Evolutionary conservation across 2,888 invertebrate genomes (phyloP), one percentile per base, ranked within the genome.

Genomic region (Lepetodrilus schrolli): DNA sequence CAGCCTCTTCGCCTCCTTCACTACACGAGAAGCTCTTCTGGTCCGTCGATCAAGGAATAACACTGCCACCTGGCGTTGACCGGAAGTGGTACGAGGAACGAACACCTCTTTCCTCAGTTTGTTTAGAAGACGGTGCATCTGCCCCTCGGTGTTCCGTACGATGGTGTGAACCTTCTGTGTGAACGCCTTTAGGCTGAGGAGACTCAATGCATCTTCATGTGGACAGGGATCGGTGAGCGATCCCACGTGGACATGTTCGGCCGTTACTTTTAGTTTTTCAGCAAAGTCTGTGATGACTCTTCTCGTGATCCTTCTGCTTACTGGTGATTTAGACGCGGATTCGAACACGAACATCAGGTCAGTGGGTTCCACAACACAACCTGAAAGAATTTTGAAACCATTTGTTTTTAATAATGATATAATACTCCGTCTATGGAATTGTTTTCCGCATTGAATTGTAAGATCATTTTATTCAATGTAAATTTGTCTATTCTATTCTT

Each of bases 291-390:
- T 43, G 47, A 68, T 68, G 10, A 38, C 43, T 8, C 21, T 10
- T 17, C 26, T 38, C 7, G 47, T 43, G 47, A 47, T 47, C 4
- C 26, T 38, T 10, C 68, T 17, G 26, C 43, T 26, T 4, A 47
- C 17, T 3, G 17, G 43, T n/a, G 21, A 17, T 30, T 47, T 47
- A 1, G 68, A 68, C 1, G 68, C 68, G 13, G 68, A 68, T 17
- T 68, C 68, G 68, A 68, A 68, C n/a, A 68, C 30, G 47, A 68
- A 68, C 68, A 68, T 68, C n/a, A 68, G 21, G 26, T 68, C 68
- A 1, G 68, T 47, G 10, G 23, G 68, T n/a, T 4, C 13, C 10
- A 68, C 23, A 4, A 30, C 26, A 17, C 68, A 68, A 8, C 47
- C 68, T 68, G 68, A 3, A 38, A 68, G 47, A 17, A 43, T 17